Conservation (phyloP, 1,140 invertebrate genomes). For the Drosophila lacertosa region DNA sequence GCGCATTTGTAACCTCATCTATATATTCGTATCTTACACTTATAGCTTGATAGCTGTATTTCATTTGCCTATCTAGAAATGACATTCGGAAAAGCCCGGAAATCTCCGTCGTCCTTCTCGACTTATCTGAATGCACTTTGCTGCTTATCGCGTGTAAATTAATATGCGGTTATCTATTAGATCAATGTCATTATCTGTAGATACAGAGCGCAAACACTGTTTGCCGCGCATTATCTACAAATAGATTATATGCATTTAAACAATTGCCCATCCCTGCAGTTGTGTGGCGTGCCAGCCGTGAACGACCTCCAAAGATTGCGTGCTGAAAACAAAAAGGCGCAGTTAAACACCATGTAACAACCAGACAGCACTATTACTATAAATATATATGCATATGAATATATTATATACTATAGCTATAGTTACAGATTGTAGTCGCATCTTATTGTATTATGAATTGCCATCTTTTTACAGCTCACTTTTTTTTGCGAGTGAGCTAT, state of each 20-base stretch:
- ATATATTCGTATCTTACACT: not conserved
- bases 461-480: conserved; percentile 28
- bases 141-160: not conserved
- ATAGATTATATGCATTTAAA: not conserved
- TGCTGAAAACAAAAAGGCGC: not conserved
- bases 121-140: conserved; percentile 7
- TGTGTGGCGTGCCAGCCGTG: not conserved
- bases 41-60: not conserved
- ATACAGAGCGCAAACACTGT: not conserved
- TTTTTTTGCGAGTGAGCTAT: conserved; percentile 21
- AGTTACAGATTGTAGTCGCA: not conserved
- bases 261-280: not conserved
- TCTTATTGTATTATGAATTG: conserved; percentile 15
- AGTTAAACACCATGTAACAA: not conserved
- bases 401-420: no score
- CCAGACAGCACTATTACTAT: not conserved
- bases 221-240: not conserved
- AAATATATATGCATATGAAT: conserved; percentile 4
- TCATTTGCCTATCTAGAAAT: not conserved
- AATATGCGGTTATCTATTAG: conserved; percentile 1
- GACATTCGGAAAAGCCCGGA: not conserved
- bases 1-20: not conserved
- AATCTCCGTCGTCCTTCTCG: not conserved
- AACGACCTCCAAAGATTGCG: conserved; percentile 20
- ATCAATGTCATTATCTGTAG: conserved; percentile 4